Evolutionary conservation across 2,888 invertebrate species (phyloP).

Genomic region (Drosophila mercatorum): DNA sequence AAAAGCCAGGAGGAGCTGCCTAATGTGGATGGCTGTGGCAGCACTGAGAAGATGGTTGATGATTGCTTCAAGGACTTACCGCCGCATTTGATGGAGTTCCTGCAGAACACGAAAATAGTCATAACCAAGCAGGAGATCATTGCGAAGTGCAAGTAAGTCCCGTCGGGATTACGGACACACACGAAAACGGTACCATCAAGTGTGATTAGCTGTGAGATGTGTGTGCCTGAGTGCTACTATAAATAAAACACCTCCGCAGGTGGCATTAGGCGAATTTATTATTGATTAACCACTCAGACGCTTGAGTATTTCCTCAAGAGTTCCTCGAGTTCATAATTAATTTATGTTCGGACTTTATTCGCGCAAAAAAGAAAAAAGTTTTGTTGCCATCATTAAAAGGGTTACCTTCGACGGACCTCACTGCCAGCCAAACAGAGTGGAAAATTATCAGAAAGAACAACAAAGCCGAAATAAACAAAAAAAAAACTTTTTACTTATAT

Average conservation of each 20-base stretch:
- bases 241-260: constrained; percentile 20
- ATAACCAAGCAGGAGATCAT: constrained; percentile 81
- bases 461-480: constrained; percentile 8
- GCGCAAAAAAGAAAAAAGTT: not conserved
- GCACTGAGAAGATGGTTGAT: constrained; percentile 81
- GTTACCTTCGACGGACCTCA: not conserved
- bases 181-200: not conserved
- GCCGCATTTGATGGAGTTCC: constrained; percentile 82
- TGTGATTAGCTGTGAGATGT: constrained; percentile 4
- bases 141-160: constrained; percentile 83
- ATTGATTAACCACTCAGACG: constrained; percentile 40
- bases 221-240: constrained; percentile 4
- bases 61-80: constrained; percentile 83
- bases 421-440: not conserved
- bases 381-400: constrained; percentile 11
- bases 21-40: constrained; percentile 74
- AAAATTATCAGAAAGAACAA: not conserved
- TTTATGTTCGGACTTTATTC: constrained; percentile 1
- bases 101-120: constrained; percentile 82
- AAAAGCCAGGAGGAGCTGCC: constrained; percentile 27
- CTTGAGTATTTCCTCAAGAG: not conserved
- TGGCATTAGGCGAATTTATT: constrained; percentile 21
- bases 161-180: not conserved
- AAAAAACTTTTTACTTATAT: constrained; percentile 13
- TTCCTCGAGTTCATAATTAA: constrained; percentile 35